phyloP scores from a whole-genome alignment of 2,113 vertebrate species.

The Eubucco bourcierii region DNA sequence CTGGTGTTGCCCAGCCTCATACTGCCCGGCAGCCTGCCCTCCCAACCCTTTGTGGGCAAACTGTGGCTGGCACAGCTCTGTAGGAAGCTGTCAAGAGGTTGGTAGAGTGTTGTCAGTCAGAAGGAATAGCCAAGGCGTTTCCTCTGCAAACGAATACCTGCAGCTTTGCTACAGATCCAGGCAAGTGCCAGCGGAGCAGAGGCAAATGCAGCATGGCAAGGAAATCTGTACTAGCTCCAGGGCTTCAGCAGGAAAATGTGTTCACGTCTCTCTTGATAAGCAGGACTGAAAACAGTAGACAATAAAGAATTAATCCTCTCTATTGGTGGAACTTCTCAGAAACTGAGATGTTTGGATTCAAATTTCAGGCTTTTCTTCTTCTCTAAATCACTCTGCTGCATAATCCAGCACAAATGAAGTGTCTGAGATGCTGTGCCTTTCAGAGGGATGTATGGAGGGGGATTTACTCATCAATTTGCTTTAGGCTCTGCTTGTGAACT shows the following conservation, averaged over 20 bases:
- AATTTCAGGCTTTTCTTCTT: background rate
- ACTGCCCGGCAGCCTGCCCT: background rate
- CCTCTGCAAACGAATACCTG: background rate
- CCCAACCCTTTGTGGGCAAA: background rate
- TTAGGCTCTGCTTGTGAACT: background rate
- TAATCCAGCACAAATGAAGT: fast-evolving
- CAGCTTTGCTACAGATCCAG: background rate
- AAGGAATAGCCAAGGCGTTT: background rate
- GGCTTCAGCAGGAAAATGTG: background rate
- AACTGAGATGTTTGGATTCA: background rate
- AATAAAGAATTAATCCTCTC: background rate
- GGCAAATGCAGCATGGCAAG: slow-evolving; percentile 2
- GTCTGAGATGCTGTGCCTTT: background rate
- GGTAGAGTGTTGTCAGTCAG: background rate
- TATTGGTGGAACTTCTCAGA: background rate
- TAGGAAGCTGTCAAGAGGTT: background rate
- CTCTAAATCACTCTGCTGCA: background rate
- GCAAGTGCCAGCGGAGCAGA: background rate
- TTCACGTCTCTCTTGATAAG: fast-evolving
- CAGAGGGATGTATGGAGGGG: fast-evolving
- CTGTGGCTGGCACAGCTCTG: background rate
- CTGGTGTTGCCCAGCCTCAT: background rate
- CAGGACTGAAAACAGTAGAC: background rate
- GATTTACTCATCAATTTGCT: too few relatives aligned
- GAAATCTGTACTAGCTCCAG: background rate